phyloP scores from a whole-genome alignment of 2,797 vertebrate species.

The Sarcoramphus papa region DNA sequence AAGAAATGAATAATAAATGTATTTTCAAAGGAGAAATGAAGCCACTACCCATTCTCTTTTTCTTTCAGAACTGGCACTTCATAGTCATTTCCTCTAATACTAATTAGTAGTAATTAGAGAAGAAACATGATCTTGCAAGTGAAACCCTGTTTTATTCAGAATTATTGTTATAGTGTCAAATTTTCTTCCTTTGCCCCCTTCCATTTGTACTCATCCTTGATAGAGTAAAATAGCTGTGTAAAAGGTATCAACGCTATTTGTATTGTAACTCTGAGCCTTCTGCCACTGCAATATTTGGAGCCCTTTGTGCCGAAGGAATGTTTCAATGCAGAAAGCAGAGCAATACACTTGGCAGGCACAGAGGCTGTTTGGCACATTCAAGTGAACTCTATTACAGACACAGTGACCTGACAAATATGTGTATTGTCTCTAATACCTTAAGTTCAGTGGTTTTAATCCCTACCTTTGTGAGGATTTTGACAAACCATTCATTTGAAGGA shows the following conservation, averaged over 20 bases:
- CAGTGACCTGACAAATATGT: background rate
- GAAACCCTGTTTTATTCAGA: background rate
- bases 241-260: background rate
- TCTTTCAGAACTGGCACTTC: background rate
- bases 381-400: conserved; percentile 6
- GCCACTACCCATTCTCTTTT: background rate
- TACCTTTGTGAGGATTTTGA: conserved; percentile 45
- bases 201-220: background rate
- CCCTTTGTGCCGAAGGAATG: background rate
- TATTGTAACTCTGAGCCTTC: background rate
- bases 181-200: background rate
- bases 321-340: conserved; percentile 3
- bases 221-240: background rate
- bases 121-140: background rate
- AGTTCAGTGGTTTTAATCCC: conserved; percentile 53
- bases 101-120: background rate
- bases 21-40: background rate
- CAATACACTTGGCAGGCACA: background rate
- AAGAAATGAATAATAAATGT: background rate
- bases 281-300: background rate
- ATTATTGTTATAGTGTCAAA: background rate
- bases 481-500: conserved; percentile 42
- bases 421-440: conserved; percentile 21
- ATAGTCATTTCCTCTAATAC: background rate
- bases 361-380: background rate